These are phyloP conservation scores for Erebia palarica DNA, from an alignment of 2,888 invertebrate genomes.

Conservation along the genomic window DNA sequence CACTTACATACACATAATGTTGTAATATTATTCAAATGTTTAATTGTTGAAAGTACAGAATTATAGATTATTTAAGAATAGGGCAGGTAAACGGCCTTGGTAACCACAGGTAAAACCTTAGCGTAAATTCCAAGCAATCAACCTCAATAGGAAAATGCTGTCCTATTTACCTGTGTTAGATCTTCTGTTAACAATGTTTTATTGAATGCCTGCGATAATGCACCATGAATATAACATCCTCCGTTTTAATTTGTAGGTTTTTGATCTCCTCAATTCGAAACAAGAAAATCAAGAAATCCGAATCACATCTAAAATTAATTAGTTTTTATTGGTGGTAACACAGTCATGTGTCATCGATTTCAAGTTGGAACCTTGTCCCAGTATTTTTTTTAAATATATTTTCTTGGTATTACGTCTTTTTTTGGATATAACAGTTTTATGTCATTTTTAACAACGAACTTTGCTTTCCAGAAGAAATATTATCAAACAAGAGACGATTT, in stretches of 20 bases:
- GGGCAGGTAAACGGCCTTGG: too few species aligned
- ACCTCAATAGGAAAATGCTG: background rate
- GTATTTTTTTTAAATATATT: background rate
- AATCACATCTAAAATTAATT: background rate
- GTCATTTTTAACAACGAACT: background rate
- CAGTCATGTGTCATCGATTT: background rate
- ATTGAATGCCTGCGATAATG: background rate
- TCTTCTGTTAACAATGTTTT: background rate
- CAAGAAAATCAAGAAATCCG: background rate
- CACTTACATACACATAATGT: too few species aligned
- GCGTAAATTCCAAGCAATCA: too few species aligned
- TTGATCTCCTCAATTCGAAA: background rate
- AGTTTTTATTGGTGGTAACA: background rate
- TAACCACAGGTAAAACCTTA: too few species aligned
- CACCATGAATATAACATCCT: background rate
- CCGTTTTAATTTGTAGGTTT: background rate
- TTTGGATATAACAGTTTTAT: background rate
- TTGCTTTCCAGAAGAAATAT: too few species aligned
- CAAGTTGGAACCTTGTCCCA: conserved; percentile 1
- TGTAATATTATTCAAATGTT: too few species aligned
- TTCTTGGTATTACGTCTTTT: too few species aligned
- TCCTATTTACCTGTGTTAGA: background rate
- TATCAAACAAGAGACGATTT: too few species aligned
- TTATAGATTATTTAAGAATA: too few species aligned
- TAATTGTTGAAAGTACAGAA: too few species aligned